Evolutionary conservation across 2,888 invertebrate species (phyloP).

Genomic region (Macrostomum cliftonense): DNA sequence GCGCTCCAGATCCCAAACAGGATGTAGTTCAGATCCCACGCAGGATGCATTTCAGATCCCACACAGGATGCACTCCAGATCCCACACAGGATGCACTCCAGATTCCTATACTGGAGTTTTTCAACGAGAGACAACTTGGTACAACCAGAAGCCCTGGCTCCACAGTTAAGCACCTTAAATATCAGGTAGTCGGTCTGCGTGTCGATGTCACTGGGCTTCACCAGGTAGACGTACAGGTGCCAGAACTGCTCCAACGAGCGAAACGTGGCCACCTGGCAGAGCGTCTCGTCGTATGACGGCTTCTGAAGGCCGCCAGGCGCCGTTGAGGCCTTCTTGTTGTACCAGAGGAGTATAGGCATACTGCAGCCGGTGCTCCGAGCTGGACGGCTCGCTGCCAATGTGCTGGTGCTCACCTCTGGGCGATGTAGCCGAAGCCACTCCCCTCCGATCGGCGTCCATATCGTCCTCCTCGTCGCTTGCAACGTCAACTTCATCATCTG

Average conservation of each 20-base stretch:
- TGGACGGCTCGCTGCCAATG: conserved; percentile 27
- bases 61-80: too few relatives aligned
- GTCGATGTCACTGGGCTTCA: conserved; percentile 67
- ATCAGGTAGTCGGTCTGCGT: conserved; percentile 80
- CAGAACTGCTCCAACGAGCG: conserved; percentile 81
- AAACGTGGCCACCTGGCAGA: conserved; percentile 52
- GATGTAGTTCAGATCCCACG: too few relatives aligned
- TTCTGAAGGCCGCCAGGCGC: conserved; percentile 39
- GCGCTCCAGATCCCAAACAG: too few relatives aligned
- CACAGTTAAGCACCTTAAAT: conserved; percentile 56
- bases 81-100: too few relatives aligned
- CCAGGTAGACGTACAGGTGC: conserved; percentile 75
- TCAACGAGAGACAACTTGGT: too few relatives aligned
- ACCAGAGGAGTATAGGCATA: conserved; percentile 86
- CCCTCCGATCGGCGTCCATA: conserved; percentile 33
- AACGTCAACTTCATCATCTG: conserved; percentile 40
- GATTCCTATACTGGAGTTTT: too few relatives aligned
- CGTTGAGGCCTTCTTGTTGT: conserved; percentile 44
- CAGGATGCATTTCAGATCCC: too few relatives aligned
- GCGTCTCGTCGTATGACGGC: conserved; percentile 53
- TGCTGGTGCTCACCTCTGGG: conserved; percentile 10
- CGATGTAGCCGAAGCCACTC: conserved; percentile 14
- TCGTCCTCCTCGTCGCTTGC: conserved; percentile 47
- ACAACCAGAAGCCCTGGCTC: too few relatives aligned
- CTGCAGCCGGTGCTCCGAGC: conserved; percentile 73